Evolutionary conservation across 2,888 invertebrate genomes (phyloP), one percentile per base, ranked within the genome.

Genomic region (Coremacera marginata): DNA sequence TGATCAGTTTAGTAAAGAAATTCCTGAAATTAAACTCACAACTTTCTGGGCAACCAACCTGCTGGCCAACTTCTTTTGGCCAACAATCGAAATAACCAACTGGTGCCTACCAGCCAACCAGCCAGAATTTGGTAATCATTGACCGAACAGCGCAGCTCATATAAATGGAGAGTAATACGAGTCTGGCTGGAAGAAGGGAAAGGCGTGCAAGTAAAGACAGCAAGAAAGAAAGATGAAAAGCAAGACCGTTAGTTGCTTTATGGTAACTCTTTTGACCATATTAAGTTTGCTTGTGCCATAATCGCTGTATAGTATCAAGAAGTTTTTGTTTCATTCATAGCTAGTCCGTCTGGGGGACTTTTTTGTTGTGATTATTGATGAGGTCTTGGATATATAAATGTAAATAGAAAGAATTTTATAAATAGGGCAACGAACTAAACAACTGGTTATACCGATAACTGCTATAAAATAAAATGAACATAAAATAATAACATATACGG

Each of bases 21-120:
- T 51, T 68, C 51, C 25, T 51, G 27, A 68, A 22, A 68, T 51
- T 27, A 3, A 34, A 71, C 67, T 68, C 68, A 71, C n/a, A 75
- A 71, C 70, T 49, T 75, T 67, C 67, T 68, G 68, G 73, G 72
- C n/a, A 31, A 31, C 31, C 73, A 75, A 80, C 72, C 78, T 75
- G 78, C 76, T 77, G 72, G 67, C 75, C 74, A 77, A 71, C 19
- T 34, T 76, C 60, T 63, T 16, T 37, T 37, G 37, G 37, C 37
- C 8, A 37, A 37, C 37, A 3, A 31, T 31, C 37, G 1, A 1
- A 11, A 44, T 14, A 7, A 44, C 31, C 31, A 4, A 5, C 31
- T 31, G 31, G 31, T n/a, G 8, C 37, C 8, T 7, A 37, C 44
- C 44, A 44, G 7, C 44, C 11, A 44, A 11, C 37, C 37, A 37